Evolutionary conservation across 1,140 invertebrate species (phyloP), one percentile per base, ranked within the genome.

Genomic region (Geopemphigus sp.): DNA sequence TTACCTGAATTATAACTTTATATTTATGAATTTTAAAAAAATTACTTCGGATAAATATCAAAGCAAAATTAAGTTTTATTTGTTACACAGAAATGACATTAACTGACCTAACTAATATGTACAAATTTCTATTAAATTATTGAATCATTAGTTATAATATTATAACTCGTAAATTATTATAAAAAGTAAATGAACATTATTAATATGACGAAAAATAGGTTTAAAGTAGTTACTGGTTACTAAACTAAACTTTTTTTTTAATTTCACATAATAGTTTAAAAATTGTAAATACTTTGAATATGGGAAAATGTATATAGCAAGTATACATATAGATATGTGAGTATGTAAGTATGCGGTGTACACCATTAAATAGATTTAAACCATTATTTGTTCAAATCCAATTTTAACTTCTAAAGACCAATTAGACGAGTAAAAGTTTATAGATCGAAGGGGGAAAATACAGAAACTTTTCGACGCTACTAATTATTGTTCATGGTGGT

Each of bases 381-480:
- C 66, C 66, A 45, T 68, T 68, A 72, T 53, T 54, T 72, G 68
- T 22, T 53, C 22, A 54, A 72, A 68, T 50, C 47, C 47, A 72
- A 72, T 72, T 72, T 72, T 53, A 72, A 72, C 24, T 54, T 72
- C 26, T 72, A 54, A 72, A 72, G 68, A 72, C 68, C 68, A 54
- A 72, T 72, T 72, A 72, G 68, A 72, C 24, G 24, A 24, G 17
- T 50, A 47, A 72, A 54, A 72, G 68, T 72, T 72, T 47, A n/a
- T 24, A 19, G 68, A 54, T 72, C 17, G 29, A 24, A 17, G 17
- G 50, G n/a, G 11, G 10, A 54, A 68, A 47, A 63, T n/a, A 17
- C 15, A 24, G 8, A 24, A 68, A 68, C 66, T 68, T 68, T 68
- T 68, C 45, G 17, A 26, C 22, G 3, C 66, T 47, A 68, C 66